Evolutionary conservation across 30 jellyfish, hydroid and myxozoan genomes (phyloP), one percentile per base, ranked within the genome.

Genomic region (Chironex yamaguchii): DNA sequence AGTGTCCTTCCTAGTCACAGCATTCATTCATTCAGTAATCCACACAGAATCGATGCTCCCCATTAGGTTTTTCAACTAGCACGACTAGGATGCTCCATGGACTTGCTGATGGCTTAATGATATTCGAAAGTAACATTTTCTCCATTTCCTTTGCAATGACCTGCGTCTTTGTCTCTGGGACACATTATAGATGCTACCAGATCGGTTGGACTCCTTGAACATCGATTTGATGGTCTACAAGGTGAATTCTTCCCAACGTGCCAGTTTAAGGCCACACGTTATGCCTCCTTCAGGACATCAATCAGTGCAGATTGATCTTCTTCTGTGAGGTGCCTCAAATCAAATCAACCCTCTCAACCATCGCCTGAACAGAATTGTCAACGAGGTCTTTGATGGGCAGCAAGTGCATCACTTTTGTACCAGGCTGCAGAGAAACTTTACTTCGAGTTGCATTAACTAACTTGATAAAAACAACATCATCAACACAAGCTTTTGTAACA

Each of bases 61-160:
- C 96, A 31, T 83, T 62, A 30, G 76, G 89, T 72, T 83, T 90
- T 49, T 35, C 26, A 63, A 90, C 78, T 21, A 81, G 64, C 3
- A 89, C 90, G 67, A 73, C 72, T 52, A 90, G 97, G 30, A 76
- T 21, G 29, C 71, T 3, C 94, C 93, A 89, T 26, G 86, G 97
- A 81, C 94, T 89, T 29, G 78, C 22, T 12, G 89, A 79, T 0
- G 90, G 93, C 81, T 48, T 27, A 13, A 89, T 89, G 72, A 89
- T 24, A 17, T 69, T 73, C 29, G 89, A 50, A 26, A 58, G 53
- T 17, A 79, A 80, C 97, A 81, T 80, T 53, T 69, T 62, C 33
- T 71, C 49, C 20, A 89, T 81, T 53, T 89, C 90, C 6, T 64
- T 49, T 23, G 35, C 97, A 0, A 42, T 65, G 58, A 49, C 67